phyloP scores from a whole-genome alignment of 2,113 vertebrate species.

The Thomomys bottae region DNA sequence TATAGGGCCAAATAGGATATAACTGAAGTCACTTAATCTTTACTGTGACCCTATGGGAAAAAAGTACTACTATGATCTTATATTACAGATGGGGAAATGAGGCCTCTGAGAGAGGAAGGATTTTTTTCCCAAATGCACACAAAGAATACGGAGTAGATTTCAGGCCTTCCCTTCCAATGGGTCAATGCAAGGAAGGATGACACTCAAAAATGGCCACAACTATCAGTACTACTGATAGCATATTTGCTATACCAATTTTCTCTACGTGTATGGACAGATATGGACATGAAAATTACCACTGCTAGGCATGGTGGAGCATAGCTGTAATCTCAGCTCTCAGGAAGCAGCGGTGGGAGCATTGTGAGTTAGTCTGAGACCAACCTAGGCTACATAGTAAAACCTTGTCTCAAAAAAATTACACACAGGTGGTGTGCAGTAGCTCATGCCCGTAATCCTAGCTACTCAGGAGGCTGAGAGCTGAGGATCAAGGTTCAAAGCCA shows the following conservation, averaged over 20 bases:
- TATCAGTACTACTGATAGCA: background rate
- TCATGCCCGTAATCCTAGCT: no score
- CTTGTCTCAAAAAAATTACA: no score
- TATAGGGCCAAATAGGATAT: background rate
- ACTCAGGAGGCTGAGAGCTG: no score
- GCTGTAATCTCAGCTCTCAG: no score
- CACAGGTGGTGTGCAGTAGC: no score
- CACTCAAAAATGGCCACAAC: background rate
- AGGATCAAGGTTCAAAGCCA: no score
- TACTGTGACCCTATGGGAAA: background rate
- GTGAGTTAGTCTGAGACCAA: no score
- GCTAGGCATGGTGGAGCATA: no score
- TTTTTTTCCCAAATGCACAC: background rate
- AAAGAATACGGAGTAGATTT: background rate
- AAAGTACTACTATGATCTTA: background rate
- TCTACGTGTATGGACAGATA: background rate
- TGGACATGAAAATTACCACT: background rate
- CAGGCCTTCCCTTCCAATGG: background rate
- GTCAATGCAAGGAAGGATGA: background rate
- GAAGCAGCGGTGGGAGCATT: no score
- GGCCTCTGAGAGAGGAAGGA: background rate
- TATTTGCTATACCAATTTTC: background rate
- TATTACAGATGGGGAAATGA: conserved; percentile 25
- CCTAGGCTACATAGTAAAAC: no score
- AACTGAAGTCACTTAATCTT: background rate